Conservation (phyloP, 2,888 invertebrate genomes). For the Drepana falcataria region DNA sequence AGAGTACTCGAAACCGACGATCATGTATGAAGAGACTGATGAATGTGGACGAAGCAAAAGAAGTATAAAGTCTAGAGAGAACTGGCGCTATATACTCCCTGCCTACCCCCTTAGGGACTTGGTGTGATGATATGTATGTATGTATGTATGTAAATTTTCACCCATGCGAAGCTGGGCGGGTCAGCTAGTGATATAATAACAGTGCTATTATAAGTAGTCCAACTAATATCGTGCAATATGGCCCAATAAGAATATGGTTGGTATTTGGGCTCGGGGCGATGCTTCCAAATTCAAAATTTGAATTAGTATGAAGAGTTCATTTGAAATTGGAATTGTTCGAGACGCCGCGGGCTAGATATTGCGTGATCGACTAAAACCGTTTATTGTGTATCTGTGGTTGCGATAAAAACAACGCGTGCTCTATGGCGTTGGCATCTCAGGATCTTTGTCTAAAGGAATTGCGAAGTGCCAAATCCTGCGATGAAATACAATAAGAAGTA, state of each 20-base stretch:
- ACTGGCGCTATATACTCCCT: no score
- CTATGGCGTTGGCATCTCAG: conserved; percentile 18
- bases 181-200: no score
- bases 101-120: no score
- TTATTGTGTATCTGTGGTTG: conserved; percentile 12
- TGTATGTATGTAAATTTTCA: no score
- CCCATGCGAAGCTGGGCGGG: no score
- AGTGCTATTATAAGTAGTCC: conserved; percentile 16
- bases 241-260: conserved; percentile 12
- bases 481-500: no score
- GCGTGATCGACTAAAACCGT: conserved; percentile 36
- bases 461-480: no score
- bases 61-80: no score
- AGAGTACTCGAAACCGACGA: no score
- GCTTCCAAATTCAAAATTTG: conserved; percentile 53
- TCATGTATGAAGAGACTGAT: no score
- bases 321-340: conserved; percentile 23
- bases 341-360: conserved; percentile 35
- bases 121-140: no score
- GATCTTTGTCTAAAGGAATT: conserved; percentile 17
- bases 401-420: conserved; percentile 12
- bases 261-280: conserved; percentile 38
- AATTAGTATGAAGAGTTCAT: conserved; percentile 17
- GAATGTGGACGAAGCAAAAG: no score
- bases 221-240: conserved; percentile 63